A percentile compares a stretch with the other conserved stretches of the same genome.
These are phyloP conservation scores for Agonopterix subpropinquella DNA, from an alignment of 2,888 invertebrate species.

Conservation along the genomic window DNA sequence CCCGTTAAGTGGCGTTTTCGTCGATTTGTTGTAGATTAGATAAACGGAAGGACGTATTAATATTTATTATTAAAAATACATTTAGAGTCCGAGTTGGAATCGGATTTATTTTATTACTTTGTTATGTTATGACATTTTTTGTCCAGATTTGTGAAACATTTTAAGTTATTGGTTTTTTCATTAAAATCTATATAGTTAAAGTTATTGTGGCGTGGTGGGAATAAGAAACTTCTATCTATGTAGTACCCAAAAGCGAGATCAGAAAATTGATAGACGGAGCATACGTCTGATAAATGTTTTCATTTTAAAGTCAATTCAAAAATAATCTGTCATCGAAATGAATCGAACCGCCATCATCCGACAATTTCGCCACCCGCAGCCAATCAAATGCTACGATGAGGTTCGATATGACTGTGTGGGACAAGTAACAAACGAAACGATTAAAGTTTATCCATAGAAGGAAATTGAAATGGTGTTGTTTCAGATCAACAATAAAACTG, in stretches of 20 bases:
- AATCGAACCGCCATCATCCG: slow-evolving; percentile 60
- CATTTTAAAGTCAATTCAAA: slow-evolving; percentile 24
- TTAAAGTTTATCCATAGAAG: too few species aligned
- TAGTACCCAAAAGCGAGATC: neutral
- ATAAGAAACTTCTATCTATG: neutral
- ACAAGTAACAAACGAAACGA: slow-evolving; percentile 6
- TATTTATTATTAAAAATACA: slow-evolving; percentile 27
- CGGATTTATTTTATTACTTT: neutral
- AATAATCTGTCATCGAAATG: slow-evolving; percentile 70
- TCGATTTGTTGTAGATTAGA: slow-evolving; percentile 67
- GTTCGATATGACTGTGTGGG: slow-evolving; percentile 43
- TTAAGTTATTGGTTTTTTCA: neutral
- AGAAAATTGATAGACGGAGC: slow-evolving; percentile 20
- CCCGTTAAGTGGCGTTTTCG: slow-evolving; percentile 59
- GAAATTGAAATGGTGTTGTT: too few species aligned
- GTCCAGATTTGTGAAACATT: neutral
- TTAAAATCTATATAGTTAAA: too few species aligned
- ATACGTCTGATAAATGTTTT: slow-evolving; percentile 8
- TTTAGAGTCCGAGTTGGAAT: slow-evolving; percentile 12
- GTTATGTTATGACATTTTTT: neutral
- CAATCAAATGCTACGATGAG: slow-evolving; percentile 68
- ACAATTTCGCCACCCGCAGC: slow-evolving; percentile 72
- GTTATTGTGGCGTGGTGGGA: neutral
- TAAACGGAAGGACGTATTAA: slow-evolving; percentile 15
- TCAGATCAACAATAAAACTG: too few species aligned